Evolutionary conservation across 2,888 invertebrate species (phyloP).

Genomic region (Anagyrus pseudococci): DNA sequence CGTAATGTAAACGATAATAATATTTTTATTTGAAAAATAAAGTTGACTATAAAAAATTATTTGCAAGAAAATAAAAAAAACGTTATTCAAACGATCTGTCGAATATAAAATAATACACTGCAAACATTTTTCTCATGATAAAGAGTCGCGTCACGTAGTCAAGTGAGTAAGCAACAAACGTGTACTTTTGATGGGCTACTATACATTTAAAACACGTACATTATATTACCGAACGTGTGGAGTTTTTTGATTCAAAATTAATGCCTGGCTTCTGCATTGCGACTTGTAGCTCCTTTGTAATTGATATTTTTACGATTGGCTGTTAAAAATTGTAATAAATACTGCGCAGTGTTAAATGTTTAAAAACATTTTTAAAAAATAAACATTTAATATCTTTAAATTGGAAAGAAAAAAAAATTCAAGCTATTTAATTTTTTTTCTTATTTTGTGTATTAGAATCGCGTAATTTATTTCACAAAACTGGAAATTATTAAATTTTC

Average conservation of each 20-base stretch:
- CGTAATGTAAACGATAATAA: no score
- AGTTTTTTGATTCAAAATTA: conserved; percentile 14
- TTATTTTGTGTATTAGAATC: no score
- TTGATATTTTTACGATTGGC: background rate
- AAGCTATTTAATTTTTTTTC: no score
- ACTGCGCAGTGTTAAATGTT: background rate
- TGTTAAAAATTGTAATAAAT: no score
- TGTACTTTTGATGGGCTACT: conserved; percentile 15
- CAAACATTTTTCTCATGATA: background rate
- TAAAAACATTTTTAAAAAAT: no score
- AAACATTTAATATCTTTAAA: no score
- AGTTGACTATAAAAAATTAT: no score
- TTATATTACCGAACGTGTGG: conserved; percentile 21
- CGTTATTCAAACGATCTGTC: background rate
- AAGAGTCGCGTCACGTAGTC: conserved; percentile 14
- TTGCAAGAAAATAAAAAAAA: no score
- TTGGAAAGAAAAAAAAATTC: no score
- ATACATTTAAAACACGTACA: conserved; percentile 25
- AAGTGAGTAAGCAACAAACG: conserved; percentile 18
- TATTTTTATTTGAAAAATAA: no score
- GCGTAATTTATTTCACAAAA: no score
- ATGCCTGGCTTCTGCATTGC: background rate
- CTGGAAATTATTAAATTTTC: no score
- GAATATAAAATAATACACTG: background rate
- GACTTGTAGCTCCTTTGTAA: background rate